A percentile compares a stretch with the other conserved stretches of the same genome.
phyloP scores from a whole-genome alignment of 2,888 invertebrate genomes.

The Pammene fasciana region DNA sequence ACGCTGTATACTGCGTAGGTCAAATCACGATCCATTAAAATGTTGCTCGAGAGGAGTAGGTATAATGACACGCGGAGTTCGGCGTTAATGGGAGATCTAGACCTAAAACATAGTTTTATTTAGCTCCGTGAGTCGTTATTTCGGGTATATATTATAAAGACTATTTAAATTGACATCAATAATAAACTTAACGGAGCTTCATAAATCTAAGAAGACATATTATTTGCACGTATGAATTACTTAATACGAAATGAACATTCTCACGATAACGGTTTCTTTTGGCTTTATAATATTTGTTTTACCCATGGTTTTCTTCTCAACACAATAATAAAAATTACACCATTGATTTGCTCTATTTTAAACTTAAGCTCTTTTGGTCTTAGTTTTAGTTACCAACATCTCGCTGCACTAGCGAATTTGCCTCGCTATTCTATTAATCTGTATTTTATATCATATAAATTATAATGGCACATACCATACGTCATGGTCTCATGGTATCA shows the following conservation, averaged over 20 bases:
- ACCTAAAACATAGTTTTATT: neutral
- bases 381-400: too few species aligned
- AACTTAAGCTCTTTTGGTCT: too few species aligned
- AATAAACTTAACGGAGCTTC: neutral
- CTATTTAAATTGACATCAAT: neutral
- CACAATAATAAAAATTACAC: neutral
- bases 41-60: neutral
- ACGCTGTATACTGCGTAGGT: neutral
- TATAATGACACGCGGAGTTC: too few species aligned
- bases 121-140: neutral
- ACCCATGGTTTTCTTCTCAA: neutral
- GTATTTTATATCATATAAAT: too few species aligned
- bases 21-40: too few species aligned
- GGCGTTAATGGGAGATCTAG: neutral
- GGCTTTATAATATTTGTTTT: neutral
- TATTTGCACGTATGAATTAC: conserved; percentile 7
- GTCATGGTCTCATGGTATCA: too few species aligned
- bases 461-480: too few species aligned
- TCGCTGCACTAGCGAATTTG: too few species aligned
- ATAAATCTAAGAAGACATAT: neutral
- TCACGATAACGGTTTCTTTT: neutral
- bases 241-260: neutral
- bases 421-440: too few species aligned
- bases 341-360: too few species aligned
- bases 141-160: neutral